phyloP scores from a whole-genome alignment of 1,140 invertebrate genomes.

The Solen grandis region DNA sequence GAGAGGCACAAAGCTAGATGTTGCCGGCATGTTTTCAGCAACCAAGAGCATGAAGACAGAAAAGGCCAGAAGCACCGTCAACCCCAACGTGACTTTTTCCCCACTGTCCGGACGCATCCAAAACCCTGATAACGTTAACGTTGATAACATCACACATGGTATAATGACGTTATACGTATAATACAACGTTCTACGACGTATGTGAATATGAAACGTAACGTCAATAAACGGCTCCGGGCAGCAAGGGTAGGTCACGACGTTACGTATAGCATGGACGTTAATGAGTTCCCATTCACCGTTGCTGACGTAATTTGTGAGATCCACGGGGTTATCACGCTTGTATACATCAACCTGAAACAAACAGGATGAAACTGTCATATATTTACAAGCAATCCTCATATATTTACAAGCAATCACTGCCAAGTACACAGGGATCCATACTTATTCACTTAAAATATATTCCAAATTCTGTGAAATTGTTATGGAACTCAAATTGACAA shows the following conservation, averaged over 20 bases:
- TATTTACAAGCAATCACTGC: no score
- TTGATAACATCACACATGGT: conserved; percentile 77
- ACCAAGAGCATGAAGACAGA: conserved; percentile 80
- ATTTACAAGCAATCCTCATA: no score
- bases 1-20: conserved; percentile 75
- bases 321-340: conserved; percentile 82
- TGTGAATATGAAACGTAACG: conserved; percentile 82
- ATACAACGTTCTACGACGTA: conserved; percentile 72
- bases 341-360: conserved; percentile 82
- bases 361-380: neutral
- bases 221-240: conserved; percentile 83
- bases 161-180: conserved; percentile 78
- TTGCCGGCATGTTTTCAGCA: conserved; percentile 79
- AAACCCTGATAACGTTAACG: conserved; percentile 73
- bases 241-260: conserved; percentile 70
- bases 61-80: conserved; percentile 78
- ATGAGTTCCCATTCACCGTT: conserved; percentile 85
- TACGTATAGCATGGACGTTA: conserved; percentile 72
- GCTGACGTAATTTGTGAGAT: conserved; percentile 84
- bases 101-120: conserved; percentile 77
- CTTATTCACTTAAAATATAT: no score
- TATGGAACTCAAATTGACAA: no score
- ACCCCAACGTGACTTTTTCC: conserved; percentile 75
- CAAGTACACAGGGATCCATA: no score
- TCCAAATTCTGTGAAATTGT: no score